Evolutionary conservation across 2,797 vertebrate species (phyloP), one percentile per base, ranked within the genome.

Genomic region (Aulostomus chinensis): DNA sequence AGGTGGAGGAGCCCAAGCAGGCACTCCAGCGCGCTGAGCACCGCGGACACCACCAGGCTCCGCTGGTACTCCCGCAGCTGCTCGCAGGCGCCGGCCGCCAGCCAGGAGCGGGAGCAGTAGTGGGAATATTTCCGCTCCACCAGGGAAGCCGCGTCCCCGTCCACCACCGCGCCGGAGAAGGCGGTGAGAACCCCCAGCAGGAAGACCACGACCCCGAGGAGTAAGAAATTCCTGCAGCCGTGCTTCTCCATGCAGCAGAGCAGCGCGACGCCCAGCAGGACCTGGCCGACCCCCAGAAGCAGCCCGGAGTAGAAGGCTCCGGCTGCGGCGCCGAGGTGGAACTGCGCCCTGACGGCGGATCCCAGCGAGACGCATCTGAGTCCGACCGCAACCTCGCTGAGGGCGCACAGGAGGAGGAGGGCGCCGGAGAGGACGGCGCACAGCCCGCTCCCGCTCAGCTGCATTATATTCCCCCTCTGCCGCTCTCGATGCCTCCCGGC

Each of bases 281-380:
- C 90, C 79, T 96, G 94, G 46, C 94, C 96, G 43, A 92, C 75
- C 14, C 92, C 92, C 68, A 97, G 87, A 37, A 98, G 91, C 54
- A 96, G 84, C 79, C 95, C 95, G 17, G 95, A 97, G 89, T 96
- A 98, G 82, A 97, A 98, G 37, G 95, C 96, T 61, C 95, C 95
- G 22, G 96, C 95, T 31, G 94, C 90, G 42, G 92, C 86, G 60
- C 93, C 92, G 52, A 98, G 86, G 59, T 94, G 94, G 87, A 97
- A 98, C 46, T 94, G 93, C 84, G 92, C 93, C 50, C 90, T 93
- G 40, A 98, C 93, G 82, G 91, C 85, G 16, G 94, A 91, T 65
- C 95, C 96, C 89, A 96, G 73, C 38, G 94, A 92, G 76, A 95
- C 89, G 91, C 95, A 96, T 91, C 91, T 88, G 80, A 98, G 91